Percentiles rank a stretch among this genome's conserved stretches.
Evolutionary conservation across 1,140 invertebrate genomes (phyloP).

Genomic region (Eufriesea mexicana): DNA sequence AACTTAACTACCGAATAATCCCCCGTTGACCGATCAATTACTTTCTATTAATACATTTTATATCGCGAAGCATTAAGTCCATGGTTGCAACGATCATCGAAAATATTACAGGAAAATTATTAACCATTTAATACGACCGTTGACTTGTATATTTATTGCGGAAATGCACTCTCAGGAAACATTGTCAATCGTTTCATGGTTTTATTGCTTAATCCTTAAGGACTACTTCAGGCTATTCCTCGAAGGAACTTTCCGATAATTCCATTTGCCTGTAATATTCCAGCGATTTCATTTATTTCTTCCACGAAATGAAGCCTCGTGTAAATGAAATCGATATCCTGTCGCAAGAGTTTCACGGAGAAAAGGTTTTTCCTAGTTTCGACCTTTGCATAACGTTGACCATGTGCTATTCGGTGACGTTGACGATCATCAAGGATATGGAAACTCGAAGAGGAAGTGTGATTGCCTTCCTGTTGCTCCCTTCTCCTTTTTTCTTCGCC

Average conservation of each 20-base stretch:
- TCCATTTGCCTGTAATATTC: neutral
- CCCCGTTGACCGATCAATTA: neutral
- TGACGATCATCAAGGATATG: slow-evolving; percentile 15
- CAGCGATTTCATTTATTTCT: neutral
- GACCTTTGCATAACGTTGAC: neutral
- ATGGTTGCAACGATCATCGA: too few relatives aligned
- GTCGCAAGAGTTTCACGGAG: neutral
- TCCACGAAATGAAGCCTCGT: neutral
- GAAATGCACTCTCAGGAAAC: neutral
- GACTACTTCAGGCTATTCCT: neutral
- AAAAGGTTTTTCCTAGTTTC: neutral
- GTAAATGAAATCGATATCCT: neutral
- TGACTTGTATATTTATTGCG: neutral
- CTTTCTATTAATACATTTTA: neutral
- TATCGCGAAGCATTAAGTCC: neutral
- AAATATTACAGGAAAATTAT: neutral
- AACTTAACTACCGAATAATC: neutral
- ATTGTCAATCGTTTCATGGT: too few relatives aligned
- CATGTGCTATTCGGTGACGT: neutral
- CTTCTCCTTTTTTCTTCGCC: neutral
- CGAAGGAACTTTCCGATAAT: neutral
- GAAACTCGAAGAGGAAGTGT: neutral
- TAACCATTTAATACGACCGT: too few relatives aligned
- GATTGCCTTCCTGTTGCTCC: neutral
- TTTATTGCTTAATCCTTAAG: too few relatives aligned